phyloP scores from a whole-genome alignment of 1,140 invertebrate genomes.

The Drosophila kikkawai region DNA sequence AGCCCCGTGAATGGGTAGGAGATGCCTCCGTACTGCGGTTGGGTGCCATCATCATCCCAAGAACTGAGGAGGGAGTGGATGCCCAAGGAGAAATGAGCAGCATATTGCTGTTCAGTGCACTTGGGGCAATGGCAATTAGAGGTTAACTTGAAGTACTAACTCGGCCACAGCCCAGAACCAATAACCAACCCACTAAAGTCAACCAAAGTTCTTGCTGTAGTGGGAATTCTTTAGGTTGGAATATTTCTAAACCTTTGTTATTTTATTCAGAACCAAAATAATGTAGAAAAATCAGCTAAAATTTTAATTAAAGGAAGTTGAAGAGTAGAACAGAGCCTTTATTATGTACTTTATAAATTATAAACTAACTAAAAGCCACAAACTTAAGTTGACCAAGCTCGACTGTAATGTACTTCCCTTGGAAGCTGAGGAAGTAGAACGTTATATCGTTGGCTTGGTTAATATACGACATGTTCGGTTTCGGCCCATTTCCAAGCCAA shows the following conservation, averaged over 20 bases:
- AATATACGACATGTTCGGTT: conserved; percentile 63
- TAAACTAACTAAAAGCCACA: not conserved
- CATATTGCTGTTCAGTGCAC: conserved; percentile 69
- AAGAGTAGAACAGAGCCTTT: not conserved
- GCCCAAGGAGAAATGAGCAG: conserved; percentile 40
- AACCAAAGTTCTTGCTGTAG: conserved; percentile 12
- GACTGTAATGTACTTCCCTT: conserved; percentile 1
- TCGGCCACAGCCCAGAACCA: conserved; percentile 1
- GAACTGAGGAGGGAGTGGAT: not conserved
- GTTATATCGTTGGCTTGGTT: conserved; percentile 56
- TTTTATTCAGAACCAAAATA: not conserved
- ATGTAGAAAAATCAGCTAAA: too few relatives aligned
- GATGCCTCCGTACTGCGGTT: conserved; percentile 36
- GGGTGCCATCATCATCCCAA: conserved; percentile 1
- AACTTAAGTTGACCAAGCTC: not conserved
- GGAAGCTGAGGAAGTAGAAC: conserved; percentile 10
- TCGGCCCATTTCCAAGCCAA: conserved; percentile 43
- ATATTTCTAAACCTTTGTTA: not conserved
- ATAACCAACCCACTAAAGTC: conserved; percentile 1
- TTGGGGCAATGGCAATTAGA: conserved; percentile 75
- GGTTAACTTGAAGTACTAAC: conserved; percentile 63
- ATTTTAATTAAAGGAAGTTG: not conserved
- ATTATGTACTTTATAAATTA: not conserved
- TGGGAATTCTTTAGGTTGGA: not conserved
- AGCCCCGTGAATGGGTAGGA: conserved; percentile 58